phyloP scores from a whole-genome alignment of 1,140 invertebrate species.

The Bombus vancouverensis region DNA sequence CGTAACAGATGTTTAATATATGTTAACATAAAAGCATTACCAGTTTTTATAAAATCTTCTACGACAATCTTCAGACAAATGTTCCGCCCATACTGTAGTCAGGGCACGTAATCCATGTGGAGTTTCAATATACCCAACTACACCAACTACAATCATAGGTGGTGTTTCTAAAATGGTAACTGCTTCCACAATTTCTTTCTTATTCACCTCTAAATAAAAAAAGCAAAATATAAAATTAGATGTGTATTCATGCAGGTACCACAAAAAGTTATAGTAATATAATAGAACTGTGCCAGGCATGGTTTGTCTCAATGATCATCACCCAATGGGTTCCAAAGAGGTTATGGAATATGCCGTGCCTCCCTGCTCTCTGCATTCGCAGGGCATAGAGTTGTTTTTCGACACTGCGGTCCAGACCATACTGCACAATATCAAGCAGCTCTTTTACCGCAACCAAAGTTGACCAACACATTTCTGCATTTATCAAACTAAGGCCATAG shows the following conservation, averaged over 20 bases:
- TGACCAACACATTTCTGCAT: conserved; percentile 62
- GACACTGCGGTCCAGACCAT: conserved; percentile 73
- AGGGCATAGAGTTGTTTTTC: conserved; percentile 80
- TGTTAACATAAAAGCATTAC: conserved; percentile 84
- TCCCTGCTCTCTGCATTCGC: conserved; percentile 79
- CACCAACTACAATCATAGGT: conserved; percentile 98
- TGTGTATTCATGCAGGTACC: too few relatives aligned
- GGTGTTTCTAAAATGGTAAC: conserved; percentile 99
- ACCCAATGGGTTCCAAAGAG: conserved; percentile 87
- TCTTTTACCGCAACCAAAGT: conserved; percentile 73
- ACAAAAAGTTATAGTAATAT: not conserved
- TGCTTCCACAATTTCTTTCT: conserved; percentile 99
- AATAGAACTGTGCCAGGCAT: conserved; percentile 85
- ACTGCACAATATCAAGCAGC: conserved; percentile 76
- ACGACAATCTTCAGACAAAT: conserved; percentile 98
- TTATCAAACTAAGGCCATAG: conserved; percentile 58
- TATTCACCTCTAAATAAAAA: conserved; percentile 94
- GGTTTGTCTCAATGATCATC: conserved; percentile 87
- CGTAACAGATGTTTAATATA: not conserved
- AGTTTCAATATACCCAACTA: conserved; percentile 99
- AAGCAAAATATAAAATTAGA: not conserved
- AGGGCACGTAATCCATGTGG: conserved; percentile 97
- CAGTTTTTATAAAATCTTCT: conserved; percentile 99
- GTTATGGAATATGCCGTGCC: conserved; percentile 87
- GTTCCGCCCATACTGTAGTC: conserved; percentile 99